Base-by-base conservation (phyloP, 2,888 invertebrate genomes). In the Aleiodes alternator region DNA sequence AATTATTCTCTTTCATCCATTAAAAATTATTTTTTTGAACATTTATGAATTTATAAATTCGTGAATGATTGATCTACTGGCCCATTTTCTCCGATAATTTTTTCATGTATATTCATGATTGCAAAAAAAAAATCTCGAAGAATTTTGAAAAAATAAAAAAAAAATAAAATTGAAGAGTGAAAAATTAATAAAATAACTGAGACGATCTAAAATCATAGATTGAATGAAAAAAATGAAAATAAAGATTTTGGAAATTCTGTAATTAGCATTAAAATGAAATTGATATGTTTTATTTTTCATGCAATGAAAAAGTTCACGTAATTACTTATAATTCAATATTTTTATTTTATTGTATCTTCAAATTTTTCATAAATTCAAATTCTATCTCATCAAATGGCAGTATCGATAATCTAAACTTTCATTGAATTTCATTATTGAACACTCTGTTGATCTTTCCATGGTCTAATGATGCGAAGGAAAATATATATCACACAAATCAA, bases 271-370 rank as follows among this genome's bases (percentile, higher is more conserved):
- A 38, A 23, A 59, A 73, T 59, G 8, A 59, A 69, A 69, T 69
- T 73, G 74, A 74, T 74, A 74, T 74, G 74, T 74, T 53, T 74
- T 50, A 1, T 59, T 53, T 48, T 29, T 64, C 43, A 53, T 14
- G 43, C 48, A 57, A 12, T 48, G 12, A 70, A 48, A 57, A 48
- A 48, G 14, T 61, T 59, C 31, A 0, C 29, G 16, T 12, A 11
- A 11, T 23, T 23, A 66, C 4, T 55, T 56, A 9, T 31, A 3
- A 69, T 64, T n/a, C n/a, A n/a, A 48, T 69, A 23, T 50, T 48
- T n/a, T 57, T 1, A 56, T 51, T 56, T 59, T 31, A 34, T 74
- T 31, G 51, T 53, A 53, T 69, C 57, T 53, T 48, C 34, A 38
- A 43, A 50, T 23, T 59, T 48, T 59, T 29, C 16, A n/a, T 31